Percentiles rank a stretch among this genome's conserved stretches.
These are phyloP conservation scores for Stercorarius parasiticus DNA, from an alignment of 2,113 vertebrate genomes.

Conservation along the genomic window DNA sequence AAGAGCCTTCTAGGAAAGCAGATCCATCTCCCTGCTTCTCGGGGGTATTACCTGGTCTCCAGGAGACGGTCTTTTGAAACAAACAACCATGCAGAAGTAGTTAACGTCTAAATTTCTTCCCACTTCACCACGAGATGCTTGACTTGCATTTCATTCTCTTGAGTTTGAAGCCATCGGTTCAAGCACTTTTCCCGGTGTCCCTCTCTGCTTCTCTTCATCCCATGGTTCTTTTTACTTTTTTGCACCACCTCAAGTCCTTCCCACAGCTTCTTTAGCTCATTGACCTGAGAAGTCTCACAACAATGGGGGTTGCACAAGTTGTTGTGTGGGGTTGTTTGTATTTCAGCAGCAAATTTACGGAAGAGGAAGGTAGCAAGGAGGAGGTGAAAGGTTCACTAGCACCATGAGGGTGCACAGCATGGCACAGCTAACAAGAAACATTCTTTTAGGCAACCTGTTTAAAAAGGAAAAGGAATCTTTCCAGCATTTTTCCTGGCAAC, in stretches of 20 bases:
- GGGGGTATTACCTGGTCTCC: not conserved
- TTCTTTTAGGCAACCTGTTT: not conserved
- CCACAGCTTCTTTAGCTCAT: not conserved
- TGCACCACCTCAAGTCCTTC: not conserved
- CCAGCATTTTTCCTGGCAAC: not conserved
- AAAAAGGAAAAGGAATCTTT: not conserved
- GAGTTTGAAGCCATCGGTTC: not conserved
- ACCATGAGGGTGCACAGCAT: not conserved
- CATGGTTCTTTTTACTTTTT: not conserved
- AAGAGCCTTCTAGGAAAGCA: not conserved
- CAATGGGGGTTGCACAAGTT: not conserved
- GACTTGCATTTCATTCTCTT: not conserved
- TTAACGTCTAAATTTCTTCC: not conserved
- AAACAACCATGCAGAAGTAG: not conserved
- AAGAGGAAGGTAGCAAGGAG: not conserved
- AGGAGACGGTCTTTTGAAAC: not conserved
- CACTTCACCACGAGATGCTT: not conserved
- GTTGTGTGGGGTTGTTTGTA: not conserved
- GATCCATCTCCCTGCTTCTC: not conserved
- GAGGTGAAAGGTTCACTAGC: rapidly evolving
- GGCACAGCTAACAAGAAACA: not conserved
- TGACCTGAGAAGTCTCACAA: not conserved
- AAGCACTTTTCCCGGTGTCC: not conserved
- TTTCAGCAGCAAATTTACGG: not conserved
- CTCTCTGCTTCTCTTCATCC: not conserved